These are phyloP conservation scores for Lithophane leautieri DNA, from an alignment of 2,888 invertebrate genomes.

Conservation along the genomic window DNA sequence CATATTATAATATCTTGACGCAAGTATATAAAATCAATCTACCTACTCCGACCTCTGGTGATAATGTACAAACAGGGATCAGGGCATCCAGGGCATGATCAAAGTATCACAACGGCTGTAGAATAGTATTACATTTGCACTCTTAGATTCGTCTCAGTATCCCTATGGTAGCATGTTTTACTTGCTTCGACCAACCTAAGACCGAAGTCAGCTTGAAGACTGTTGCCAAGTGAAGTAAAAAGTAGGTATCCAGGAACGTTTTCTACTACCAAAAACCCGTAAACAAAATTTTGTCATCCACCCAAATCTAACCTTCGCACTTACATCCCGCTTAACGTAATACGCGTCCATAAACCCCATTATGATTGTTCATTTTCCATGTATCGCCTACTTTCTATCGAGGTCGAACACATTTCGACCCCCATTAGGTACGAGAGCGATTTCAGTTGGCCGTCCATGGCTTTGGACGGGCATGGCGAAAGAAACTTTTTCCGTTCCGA, in stretches of 20 bases:
- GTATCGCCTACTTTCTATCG: conserved; percentile 63
- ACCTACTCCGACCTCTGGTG: too few species aligned
- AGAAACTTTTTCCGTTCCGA: conserved; percentile 32
- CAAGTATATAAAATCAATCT: too few species aligned
- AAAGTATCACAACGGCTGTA: background rate
- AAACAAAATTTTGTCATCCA: conserved; percentile 22
- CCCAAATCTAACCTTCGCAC: conserved; percentile 40
- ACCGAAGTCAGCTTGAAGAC: background rate
- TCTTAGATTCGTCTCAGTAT: background rate
- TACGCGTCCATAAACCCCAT: conserved; percentile 61
- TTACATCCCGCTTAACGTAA: conserved; percentile 55
- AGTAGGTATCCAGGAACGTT: background rate
- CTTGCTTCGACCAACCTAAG: too few species aligned
- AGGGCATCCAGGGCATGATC: background rate
- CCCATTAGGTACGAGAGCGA: conserved; percentile 58
- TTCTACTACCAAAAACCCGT: background rate
- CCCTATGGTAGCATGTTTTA: too few species aligned
- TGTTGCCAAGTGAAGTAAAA: background rate
- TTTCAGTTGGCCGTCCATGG: conserved; percentile 49
- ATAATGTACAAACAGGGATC: background rate
- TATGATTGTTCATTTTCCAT: conserved; percentile 65
- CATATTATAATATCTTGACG: too few species aligned
- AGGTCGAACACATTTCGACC: conserved; percentile 66
- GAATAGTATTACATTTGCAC: too few species aligned
- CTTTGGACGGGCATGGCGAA: conserved; percentile 33